phyloP scores from a whole-genome alignment of 2,113 vertebrate species.

The Microcebus murinus region DNA sequence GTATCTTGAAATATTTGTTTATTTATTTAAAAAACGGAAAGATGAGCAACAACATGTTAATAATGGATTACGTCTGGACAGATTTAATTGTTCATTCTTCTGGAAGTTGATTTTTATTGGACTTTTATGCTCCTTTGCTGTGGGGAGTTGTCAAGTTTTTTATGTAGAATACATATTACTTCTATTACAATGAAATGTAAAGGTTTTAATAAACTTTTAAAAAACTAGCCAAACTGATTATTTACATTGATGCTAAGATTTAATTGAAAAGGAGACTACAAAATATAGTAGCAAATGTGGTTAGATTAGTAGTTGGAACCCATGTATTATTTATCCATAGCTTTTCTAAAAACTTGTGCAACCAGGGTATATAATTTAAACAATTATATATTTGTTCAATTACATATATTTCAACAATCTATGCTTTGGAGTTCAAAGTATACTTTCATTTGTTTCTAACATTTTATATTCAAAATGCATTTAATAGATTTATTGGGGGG shows the following conservation, averaged over 20 bases:
- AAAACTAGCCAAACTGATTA: slow-evolving; percentile 7
- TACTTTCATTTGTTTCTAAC: slow-evolving; percentile 38
- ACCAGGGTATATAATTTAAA: slow-evolving; percentile 17
- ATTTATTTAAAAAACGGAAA: slow-evolving; percentile 2
- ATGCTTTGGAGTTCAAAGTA: slow-evolving; percentile 33
- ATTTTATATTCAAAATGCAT: slow-evolving; percentile 32
- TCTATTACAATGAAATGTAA: slow-evolving; percentile 36
- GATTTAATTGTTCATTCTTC: neutral
- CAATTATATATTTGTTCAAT: slow-evolving; percentile 23
- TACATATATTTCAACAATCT: slow-evolving; percentile 24
- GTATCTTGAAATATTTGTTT: slow-evolving; percentile 11
- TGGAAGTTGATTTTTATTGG: neutral
- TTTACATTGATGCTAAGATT: slow-evolving; percentile 8
- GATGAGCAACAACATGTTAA: neutral
- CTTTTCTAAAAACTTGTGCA: slow-evolving; percentile 44
- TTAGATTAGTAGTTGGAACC: neutral
- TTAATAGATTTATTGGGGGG: neutral
- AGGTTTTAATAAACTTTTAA: neutral
- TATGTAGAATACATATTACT: neutral
- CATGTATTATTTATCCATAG: slow-evolving; percentile 11
- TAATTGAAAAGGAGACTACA: slow-evolving; percentile 33
- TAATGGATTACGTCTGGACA: neutral
- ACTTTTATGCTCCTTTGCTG: slow-evolving; percentile 17
- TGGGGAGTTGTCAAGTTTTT: slow-evolving; percentile 28
- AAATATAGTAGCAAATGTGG: neutral